A percentile compares a stretch with the other conserved stretches of the same genome.
Conservation (phyloP, 2,888 invertebrate genomes). For the Leptopilina drosophilae region DNA sequence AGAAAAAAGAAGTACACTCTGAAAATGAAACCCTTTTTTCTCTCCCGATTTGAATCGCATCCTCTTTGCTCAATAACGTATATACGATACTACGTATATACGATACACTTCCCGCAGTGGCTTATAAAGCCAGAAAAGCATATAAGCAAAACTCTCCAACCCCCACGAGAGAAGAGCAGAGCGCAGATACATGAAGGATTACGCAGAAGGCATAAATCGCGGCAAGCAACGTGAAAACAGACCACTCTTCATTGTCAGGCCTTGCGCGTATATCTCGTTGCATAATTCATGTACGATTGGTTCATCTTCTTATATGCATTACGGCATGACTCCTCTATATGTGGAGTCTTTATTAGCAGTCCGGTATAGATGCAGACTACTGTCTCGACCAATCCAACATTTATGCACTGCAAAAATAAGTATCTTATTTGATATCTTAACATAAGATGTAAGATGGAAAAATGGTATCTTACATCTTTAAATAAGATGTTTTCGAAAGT, state of each 20-base stretch:
- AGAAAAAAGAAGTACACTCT: background rate
- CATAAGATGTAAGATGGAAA: too few relatives aligned
- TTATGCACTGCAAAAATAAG: too few relatives aligned
- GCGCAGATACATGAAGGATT: conserved; percentile 17
- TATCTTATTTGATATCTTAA: too few relatives aligned
- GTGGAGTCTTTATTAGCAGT: conserved; percentile 19
- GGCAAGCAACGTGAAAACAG: conserved; percentile 24
- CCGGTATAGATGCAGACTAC: conserved; percentile 13
- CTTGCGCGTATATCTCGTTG: conserved; percentile 20
- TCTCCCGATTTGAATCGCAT: conserved; percentile 8
- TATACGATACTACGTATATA: too few relatives aligned
- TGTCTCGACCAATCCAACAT: conserved; percentile 21
- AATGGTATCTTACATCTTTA: too few relatives aligned
- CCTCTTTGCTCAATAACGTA: conserved; percentile 12
- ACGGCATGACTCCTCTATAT: background rate
- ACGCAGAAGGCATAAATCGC: conserved; percentile 32
- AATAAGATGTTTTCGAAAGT: too few relatives aligned
- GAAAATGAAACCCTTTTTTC: conserved; percentile 15
- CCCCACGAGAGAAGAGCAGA: background rate
- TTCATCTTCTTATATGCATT: conserved; percentile 27
- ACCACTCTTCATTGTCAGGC: conserved; percentile 17
- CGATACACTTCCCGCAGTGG: conserved; percentile 16
- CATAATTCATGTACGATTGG: conserved; percentile 30
- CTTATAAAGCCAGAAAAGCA: background rate
- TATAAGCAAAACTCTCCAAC: background rate